Percentiles rank a stretch among this genome's conserved stretches.
Evolutionary conservation across 2,113 vertebrate genomes (phyloP).

Genomic region (Lampris megalopsis): DNA sequence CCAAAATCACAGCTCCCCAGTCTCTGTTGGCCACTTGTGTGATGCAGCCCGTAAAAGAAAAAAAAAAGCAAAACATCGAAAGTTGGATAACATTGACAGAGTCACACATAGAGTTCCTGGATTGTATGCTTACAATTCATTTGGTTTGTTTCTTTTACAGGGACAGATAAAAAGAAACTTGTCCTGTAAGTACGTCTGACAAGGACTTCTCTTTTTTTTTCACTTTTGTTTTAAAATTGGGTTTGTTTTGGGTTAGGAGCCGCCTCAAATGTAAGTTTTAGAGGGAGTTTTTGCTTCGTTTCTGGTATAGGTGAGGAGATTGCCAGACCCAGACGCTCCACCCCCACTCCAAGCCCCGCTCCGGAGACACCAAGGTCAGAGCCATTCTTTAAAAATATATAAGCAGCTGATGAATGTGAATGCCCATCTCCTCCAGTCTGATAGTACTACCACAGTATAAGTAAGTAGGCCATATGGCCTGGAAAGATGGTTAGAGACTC

Average conservation of each 20-base stretch:
- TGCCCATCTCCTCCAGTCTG: background rate
- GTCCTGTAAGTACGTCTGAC: conserved; percentile 91
- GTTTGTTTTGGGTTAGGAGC: background rate
- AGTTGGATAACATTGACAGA: too few species aligned
- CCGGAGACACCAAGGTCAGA: conserved; percentile 85
- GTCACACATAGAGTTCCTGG: background rate
- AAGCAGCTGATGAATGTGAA: background rate
- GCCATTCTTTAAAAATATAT: background rate
- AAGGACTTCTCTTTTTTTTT: background rate
- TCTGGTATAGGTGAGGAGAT: conserved; percentile 90
- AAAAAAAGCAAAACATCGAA: background rate
- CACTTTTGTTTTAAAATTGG: background rate
- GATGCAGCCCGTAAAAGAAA: background rate
- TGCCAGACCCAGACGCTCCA: conserved; percentile 92
- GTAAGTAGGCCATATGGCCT: background rate
- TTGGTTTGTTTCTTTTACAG: conserved; percentile 85
- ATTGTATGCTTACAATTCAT: background rate
- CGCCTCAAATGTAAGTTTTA: background rate
- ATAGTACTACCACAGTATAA: background rate
- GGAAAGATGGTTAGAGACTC: background rate
- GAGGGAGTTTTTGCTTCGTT: conserved; percentile 6
- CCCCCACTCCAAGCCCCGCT: conserved; percentile 85
- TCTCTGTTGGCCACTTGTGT: conserved; percentile 7
- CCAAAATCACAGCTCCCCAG: conserved; percentile 17
- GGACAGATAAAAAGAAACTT: conserved; percentile 94